These are phyloP conservation scores for Vulpes vulpes DNA, from an alignment of 2,113 vertebrate species.

Conservation along the genomic window DNA sequence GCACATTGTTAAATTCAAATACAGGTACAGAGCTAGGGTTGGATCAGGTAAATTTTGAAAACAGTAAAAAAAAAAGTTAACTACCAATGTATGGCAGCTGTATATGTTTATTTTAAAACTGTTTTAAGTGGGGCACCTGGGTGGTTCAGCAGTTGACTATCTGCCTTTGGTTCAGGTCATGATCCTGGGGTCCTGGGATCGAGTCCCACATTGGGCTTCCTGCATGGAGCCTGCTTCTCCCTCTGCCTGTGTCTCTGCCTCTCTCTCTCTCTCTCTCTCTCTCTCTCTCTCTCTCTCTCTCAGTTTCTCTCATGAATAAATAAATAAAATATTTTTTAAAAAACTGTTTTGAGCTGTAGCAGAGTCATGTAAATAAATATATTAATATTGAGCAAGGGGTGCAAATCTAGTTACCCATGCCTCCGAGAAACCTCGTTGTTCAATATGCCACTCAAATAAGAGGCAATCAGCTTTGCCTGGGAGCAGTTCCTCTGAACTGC, in stretches of 20 bases:
- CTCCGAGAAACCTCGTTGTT: neutral
- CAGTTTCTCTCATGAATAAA: too few species aligned
- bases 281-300: too few species aligned
- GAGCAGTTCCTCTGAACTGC: neutral
- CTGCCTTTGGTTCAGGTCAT: too few species aligned
- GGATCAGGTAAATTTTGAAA: neutral
- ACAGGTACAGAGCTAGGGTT: neutral
- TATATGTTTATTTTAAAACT: slow-evolving; percentile 4
- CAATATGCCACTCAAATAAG: neutral
- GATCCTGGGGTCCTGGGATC: too few species aligned
- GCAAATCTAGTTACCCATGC: neutral
- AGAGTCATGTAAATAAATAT: neutral
- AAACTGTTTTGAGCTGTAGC: neutral
- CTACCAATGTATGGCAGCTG: neutral
- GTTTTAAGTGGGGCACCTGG: too few species aligned
- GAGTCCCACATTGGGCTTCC: too few species aligned
- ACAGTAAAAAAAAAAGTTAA: neutral
- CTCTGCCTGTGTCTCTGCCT: too few species aligned
- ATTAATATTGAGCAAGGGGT: neutral
- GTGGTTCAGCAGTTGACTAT: too few species aligned
- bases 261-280: too few species aligned
- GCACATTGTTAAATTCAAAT: neutral
- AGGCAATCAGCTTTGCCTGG: neutral
- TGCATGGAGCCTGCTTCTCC: too few species aligned
- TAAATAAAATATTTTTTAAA: too few species aligned